Evolutionary conservation across 1,140 invertebrate species (phyloP).

Genomic region (Elysia chlorotica): DNA sequence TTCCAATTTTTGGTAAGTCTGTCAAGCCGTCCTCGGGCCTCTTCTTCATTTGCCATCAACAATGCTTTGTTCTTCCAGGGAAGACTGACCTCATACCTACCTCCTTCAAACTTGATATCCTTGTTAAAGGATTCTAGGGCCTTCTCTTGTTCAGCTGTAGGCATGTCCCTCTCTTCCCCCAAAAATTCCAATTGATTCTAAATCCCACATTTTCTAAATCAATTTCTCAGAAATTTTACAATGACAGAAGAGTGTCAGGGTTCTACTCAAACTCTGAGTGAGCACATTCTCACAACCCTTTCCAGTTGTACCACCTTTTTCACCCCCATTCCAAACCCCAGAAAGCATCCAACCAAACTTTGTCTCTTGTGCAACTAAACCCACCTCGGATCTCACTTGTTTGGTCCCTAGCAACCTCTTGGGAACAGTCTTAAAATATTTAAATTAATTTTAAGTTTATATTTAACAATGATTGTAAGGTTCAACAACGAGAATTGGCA

Average conservation of each 20-base stretch:
- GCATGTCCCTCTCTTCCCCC: not conserved
- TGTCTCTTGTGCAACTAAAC: not conserved
- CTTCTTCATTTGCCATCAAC: not conserved
- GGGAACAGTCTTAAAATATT: too few relatives aligned
- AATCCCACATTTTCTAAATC: not conserved
- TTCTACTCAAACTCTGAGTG: not conserved
- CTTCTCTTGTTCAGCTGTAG: not conserved
- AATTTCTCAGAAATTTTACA: not conserved
- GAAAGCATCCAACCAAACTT: conserved; percentile 1
- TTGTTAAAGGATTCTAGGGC: not conserved
- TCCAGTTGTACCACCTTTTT: not conserved
- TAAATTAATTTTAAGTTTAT: too few relatives aligned
- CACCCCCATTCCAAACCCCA: not conserved
- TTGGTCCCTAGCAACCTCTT: not conserved
- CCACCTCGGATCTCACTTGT: not conserved
- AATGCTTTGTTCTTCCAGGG: not conserved
- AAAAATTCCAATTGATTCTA: not conserved
- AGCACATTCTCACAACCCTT: not conserved
- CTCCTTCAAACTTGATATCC: not conserved
- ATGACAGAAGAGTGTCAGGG: not conserved
- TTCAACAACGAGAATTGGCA: too few relatives aligned
- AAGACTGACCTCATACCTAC: not conserved
- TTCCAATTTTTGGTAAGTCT: not conserved
- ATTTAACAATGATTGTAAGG: too few relatives aligned
- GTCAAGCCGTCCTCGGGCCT: not conserved